A percentile compares a stretch with the other conserved stretches of the same genome.
phyloP scores from a whole-genome alignment of 2,888 invertebrate species.

The Trachelus troglodyta region DNA sequence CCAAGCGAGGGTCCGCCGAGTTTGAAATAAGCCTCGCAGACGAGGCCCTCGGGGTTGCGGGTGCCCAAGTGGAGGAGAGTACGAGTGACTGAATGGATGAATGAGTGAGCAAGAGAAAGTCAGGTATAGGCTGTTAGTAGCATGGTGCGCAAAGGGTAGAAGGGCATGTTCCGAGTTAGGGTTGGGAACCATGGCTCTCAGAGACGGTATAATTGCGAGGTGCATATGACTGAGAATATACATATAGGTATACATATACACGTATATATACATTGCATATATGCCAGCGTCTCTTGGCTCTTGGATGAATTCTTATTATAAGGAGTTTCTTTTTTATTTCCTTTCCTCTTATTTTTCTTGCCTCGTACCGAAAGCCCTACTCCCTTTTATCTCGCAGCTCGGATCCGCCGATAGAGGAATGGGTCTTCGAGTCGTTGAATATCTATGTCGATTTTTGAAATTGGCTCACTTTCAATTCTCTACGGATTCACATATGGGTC shows the following conservation, averaged over 20 bases:
- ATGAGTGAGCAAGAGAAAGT: neutral
- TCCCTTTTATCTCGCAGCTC: neutral
- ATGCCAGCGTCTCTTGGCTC: constrained; percentile 41
- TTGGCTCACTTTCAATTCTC: neutral
- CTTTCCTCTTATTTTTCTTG: constrained; percentile 29
- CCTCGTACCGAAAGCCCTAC: constrained; percentile 3
- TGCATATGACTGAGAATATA: constrained; percentile 46
- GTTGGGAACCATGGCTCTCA: constrained; percentile 22
- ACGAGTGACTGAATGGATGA: neutral
- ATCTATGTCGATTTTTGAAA: neutral
- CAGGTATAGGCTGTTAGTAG: constrained; percentile 11
- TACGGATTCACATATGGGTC: neutral
- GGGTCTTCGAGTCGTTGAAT: neutral
- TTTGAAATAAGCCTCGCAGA: constrained; percentile 29
- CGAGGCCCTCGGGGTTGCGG: constrained; percentile 4
- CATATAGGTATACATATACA: neutral
- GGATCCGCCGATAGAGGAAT: neutral
- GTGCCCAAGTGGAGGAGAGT: neutral
- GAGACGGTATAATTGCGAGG: constrained; percentile 37
- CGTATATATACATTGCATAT: neutral
- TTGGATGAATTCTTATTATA: constrained; percentile 39
- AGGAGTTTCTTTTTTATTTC: constrained; percentile 29
- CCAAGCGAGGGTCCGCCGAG: constrained; percentile 32
- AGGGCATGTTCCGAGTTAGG: constrained; percentile 7
- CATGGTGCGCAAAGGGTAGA: constrained; percentile 21